Base-by-base conservation (phyloP, 92 coral and sea anemone genomes). In the Epizoanthus fatuus region DNA sequence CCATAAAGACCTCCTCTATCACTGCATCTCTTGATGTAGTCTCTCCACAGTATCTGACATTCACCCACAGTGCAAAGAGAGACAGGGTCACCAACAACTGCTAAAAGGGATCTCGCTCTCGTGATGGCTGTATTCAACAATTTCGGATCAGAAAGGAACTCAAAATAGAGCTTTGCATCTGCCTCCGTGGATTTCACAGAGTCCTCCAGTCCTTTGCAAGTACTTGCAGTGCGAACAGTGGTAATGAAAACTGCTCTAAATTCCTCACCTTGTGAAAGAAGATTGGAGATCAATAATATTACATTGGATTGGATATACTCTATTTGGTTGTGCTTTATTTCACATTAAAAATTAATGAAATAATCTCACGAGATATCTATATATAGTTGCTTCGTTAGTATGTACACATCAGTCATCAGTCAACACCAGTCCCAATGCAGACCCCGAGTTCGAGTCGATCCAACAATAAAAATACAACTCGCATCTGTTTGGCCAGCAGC, bases 51-150 rank as follows among this genome's bases (percentile, higher is more conserved):
- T 8, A 42, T 32, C 32, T 88, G 88, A 69, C 99, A 94, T 12
- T 90, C 90, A 35, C 99, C 99, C 15, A 96, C 84, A 16, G 96
- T 93, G 75, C 98, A 96, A 22, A 96, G 92, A 7, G 98, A 91
- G 7, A 96, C 91, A 8, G 99, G 99, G 37, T 96, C 99, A 16
- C 98, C 99, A 9, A 96, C 95, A 5, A 96, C 99, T 10, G 97
- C 99, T 13, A 96, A 91, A 69, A 95, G 81, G 32, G 96, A 96
- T 87, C 88, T 88, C 14, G 99, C 99, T 25, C 99, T 94, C 16
- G 99, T 96, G 44, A 96, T 90, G 29, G 99, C 99, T 3, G 99
- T 96, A 82, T 95, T 90, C 47, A 96, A 81, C 7, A 96, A 86
- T 75, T 89, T 94, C 25, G 95, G 95, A 55, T 94, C 95, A 1